Base-by-base conservation (phyloP, 92 coral and sea anemone species). In the Porites lobata region DNA sequence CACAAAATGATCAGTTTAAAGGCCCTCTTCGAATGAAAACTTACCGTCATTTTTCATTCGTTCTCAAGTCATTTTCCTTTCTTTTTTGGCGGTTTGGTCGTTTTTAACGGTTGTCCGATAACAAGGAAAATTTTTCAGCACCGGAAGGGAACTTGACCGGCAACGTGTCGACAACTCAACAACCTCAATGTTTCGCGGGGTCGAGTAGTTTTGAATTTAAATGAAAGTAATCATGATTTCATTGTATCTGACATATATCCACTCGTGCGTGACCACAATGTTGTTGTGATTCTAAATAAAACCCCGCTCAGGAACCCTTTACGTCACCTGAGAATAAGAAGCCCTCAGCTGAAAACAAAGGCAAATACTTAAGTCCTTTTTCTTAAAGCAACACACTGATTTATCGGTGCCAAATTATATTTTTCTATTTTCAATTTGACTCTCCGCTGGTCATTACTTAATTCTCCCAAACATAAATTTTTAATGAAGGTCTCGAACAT, bases 111-210 rank as follows among this genome's bases (percentile, higher is more conserved):
- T 73, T 24, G 19, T n/a, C 63, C 22, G 11, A 10, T 12, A 43
- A 77, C 32, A 62, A 7, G 52, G 72, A 73, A 72, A 70, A 7
- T 29, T 15, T 0, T 10, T 8, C 56, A 38, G 47, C 29, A n/a
- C 61, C 70, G n/a, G 58, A 61, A 26, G 70, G 82, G 71, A 78
- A 56, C 70, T 58, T 47, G 51, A 2, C 32, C 32, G 51, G 64
- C 54, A 58, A 83, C 87, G 87, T 83, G 87, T 73, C 80, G 87
- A 71, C 0, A 51, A 21, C 69, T 61, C 21, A 4, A 2, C 63
- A 62, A 73, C 87, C 80, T 61, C 64, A 38, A 73, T 50, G 59
- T 80, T 83, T 74, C 73, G 87, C 87, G 80, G 80, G 78, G 86
- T 81, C 78, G 86, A 72, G 52, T 20, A 61, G 63, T 72, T 73